These are phyloP conservation scores for Urophycis tenuis DNA, from an alignment of 2,797 vertebrate genomes.

Conservation along the genomic window DNA sequence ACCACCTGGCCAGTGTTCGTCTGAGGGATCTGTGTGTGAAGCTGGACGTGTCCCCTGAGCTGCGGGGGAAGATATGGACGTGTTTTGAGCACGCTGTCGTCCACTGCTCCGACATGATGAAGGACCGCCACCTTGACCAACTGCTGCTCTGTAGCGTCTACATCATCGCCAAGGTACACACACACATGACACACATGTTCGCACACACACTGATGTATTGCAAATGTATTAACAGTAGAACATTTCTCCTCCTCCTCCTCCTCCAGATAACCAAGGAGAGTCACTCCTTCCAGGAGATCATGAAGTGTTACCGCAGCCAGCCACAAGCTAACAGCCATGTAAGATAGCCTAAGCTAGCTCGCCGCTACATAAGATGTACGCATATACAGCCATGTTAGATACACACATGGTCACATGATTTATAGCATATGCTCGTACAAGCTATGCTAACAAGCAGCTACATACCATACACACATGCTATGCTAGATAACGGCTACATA, in stretches of 20 bases:
- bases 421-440: too few species aligned
- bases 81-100: conserved; percentile 89
- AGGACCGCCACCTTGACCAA: conserved; percentile 89
- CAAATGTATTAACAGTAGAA: neutral
- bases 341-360: conserved; percentile 53
- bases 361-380: neutral
- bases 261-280: conserved; percentile 89
- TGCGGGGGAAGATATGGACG: conserved; percentile 93
- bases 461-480: conserved; percentile 1
- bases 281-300: conserved; percentile 94
- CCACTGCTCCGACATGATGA: conserved; percentile 86
- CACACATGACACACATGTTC: neutral
- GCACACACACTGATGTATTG: neutral
- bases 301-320: conserved; percentile 97
- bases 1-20: conserved; percentile 92
- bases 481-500: neutral
- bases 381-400: neutral
- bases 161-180: conserved; percentile 84
- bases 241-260: conserved; percentile 14
- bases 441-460: neutral
- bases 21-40: conserved; percentile 87
- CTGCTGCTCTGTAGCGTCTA: conserved; percentile 92
- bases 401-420: too few species aligned
- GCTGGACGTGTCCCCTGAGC: conserved; percentile 83
- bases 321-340: conserved; percentile 95